Base-by-base conservation (phyloP, 2,888 invertebrate species). In the Dysmachus trigonus region DNA sequence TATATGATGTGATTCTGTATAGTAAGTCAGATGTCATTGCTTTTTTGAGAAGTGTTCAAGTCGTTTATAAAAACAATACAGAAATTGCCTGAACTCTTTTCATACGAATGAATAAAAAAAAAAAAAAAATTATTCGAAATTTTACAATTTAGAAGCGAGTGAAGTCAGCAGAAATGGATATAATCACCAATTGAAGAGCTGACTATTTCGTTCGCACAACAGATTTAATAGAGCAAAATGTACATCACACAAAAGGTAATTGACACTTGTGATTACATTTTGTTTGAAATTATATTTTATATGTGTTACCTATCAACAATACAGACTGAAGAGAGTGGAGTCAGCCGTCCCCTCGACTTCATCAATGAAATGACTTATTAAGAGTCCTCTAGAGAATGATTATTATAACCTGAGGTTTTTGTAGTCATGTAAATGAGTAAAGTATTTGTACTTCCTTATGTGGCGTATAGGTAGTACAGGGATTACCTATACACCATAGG, bases 171-270 rank as follows among this genome's bases (percentile, higher is more conserved):
- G 73, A 73, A 73, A 31, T 2, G 73, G 33, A 33, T 73, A 73
- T 6, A 33, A 73, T 33, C 31, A 73, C 22, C 33, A 73, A 15
- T 18, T 73, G 31, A 73, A 33, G 5, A 73, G 33, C 27, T 73
- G 73, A n/a, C 31, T 73, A 73, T 73, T 73, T 15, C 73, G 73
- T 15, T 73, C 73, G 73, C 73, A 73, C 33, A 73, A 73, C 18
- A 31, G 73, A 31, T 73, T 33, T 33, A 73, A 73, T n/a, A 73
- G 73, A 31, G 73, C 73, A 33, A 73, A 73, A 18, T 73, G 73
- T 33, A 73, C 73, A 33, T 33, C 73, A 0, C 33, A 31, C 33
- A 73, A 73, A 33, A 73, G 33, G 73, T 73, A 33, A 33, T 30
- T 31, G 30, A 30, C 7, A n/a, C n/a, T n/a, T 72, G 10, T 27